Percentiles rank a stretch among this genome's conserved stretches.
Conservation (phyloP, 2,113 vertebrate genomes). For the Brienomyrus longianalis region DNA sequence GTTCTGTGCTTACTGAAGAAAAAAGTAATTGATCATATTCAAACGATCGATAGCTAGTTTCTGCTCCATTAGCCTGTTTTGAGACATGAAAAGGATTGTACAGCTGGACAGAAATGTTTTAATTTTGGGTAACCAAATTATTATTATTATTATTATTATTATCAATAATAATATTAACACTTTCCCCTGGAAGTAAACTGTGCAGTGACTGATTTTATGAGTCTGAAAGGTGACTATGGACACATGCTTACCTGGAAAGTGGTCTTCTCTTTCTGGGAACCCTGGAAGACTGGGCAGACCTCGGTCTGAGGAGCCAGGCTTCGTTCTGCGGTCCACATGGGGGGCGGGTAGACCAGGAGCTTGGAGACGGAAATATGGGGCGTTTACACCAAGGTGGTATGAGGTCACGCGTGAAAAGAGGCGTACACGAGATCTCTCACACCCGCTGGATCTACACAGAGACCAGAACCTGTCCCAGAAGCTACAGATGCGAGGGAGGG, state of each 20-base stretch:
- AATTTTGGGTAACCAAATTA: not conserved
- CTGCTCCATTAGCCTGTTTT: not conserved
- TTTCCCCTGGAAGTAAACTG: not conserved
- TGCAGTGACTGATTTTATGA: not conserved
- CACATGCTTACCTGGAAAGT: slow-evolving; percentile 46
- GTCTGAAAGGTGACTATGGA: not conserved
- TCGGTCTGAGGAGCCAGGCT: slow-evolving; percentile 60
- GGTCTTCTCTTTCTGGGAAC: slow-evolving; percentile 49
- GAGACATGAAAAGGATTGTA: not conserved
- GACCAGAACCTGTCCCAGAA: not conserved
- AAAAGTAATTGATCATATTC: not conserved
- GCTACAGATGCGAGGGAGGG: not conserved
- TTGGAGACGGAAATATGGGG: not conserved
- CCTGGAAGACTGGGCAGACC: slow-evolving; percentile 27
- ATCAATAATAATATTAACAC: not conserved
- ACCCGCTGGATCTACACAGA: not conserved
- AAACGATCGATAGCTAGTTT: not conserved
- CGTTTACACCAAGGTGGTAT: not conserved
- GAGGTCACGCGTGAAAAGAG: not conserved
- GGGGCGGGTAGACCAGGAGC: slow-evolving; percentile 44
- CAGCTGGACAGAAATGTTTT: not conserved
- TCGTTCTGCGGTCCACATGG: slow-evolving; percentile 71
- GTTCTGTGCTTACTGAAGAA: not conserved
- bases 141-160: not conserved
- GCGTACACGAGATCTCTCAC: not conserved